Evolutionary conservation across 1,140 invertebrate genomes (phyloP), one percentile per base, ranked within the genome.

Genomic region (Eufriesea mexicana): DNA sequence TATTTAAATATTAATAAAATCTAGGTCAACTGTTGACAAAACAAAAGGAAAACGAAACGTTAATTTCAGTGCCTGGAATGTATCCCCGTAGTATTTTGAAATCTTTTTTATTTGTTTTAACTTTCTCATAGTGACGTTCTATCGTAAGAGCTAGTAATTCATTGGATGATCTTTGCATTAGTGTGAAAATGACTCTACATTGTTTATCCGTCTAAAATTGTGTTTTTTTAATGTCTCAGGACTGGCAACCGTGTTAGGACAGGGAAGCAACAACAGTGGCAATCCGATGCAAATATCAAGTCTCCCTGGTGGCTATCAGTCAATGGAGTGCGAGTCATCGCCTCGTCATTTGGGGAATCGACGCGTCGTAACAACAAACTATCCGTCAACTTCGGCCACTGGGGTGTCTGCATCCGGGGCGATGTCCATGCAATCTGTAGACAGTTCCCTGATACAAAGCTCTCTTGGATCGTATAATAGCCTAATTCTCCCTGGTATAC

Each of bases 301-400:
- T 88, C 89, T 91, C 86, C 89, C 91, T 79, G 90, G 91, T 86
- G 92, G 91, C 84, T 94, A 95, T 86, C 93, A 94, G 75, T 93
- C 95, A 51, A 95, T 95, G 94, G 94, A 95, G 51, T 95, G 94
- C 85, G 95, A 95, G 78, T 93, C 94, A 18, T 95, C 95, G 84
- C 94, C 92, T 47, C 91, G 93, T 81, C 93, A 94, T 72, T 84
- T 88, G 72, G 86, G 79, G 45, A 84, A 75, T 64, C 91, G 91
- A 45, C 91, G 92, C 75, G 89, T 82, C 62, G 85, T 89, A 78
- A 89, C 84, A 77, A 75, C 89, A 72, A 81, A 72, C 85, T 91
- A 91, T 89, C 85, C 91, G 78, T 91, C 90, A 57, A 88, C 88
- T 16, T 89, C 86, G 68, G 85, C 89, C 82, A 87, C 86, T 59